Conservation (phyloP, 2,113 vertebrate genomes). For the Cynoglossus semilaevis region DNA sequence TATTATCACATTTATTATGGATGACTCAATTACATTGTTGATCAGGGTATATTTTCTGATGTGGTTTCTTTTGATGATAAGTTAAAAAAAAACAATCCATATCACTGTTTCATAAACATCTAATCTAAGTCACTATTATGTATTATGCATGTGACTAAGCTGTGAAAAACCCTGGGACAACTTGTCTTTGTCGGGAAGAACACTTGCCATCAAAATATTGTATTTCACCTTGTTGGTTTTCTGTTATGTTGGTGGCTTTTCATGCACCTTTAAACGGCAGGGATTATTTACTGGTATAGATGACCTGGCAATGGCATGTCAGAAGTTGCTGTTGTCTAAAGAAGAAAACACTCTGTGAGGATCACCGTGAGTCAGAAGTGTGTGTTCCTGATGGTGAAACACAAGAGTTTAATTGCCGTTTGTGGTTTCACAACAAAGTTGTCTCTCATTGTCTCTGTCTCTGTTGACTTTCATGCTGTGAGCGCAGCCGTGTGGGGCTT, state of each 20-base stretch:
- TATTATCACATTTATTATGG: neutral
- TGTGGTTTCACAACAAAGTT: constrained; percentile 59
- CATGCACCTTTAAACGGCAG: constrained; percentile 29
- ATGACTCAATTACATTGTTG: constrained; percentile 21
- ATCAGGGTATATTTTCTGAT: constrained; percentile 36
- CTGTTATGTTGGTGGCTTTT: constrained; percentile 29
- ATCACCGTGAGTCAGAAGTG: constrained; percentile 47
- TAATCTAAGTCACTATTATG: constrained; percentile 19
- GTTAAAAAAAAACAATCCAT: constrained; percentile 24
- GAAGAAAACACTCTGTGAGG: constrained; percentile 28
- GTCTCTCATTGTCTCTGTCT: constrained; percentile 37
- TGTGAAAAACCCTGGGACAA: constrained; percentile 4
- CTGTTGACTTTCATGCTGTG: constrained; percentile 36
- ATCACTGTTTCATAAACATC: constrained; percentile 47
- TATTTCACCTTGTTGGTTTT: constrained; percentile 50
- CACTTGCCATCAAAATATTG: constrained; percentile 36
- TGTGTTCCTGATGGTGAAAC: constrained; percentile 54
- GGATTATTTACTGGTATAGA: constrained; percentile 47
- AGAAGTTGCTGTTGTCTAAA: constrained; percentile 57
- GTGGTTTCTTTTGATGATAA: constrained; percentile 9
- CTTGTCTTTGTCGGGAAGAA: constrained; percentile 8
- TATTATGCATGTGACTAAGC: constrained; percentile 5
- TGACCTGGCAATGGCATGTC: constrained; percentile 49
- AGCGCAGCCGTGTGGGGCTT: constrained; percentile 37
- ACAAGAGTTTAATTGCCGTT: constrained; percentile 65